Percentiles rank a stretch among this genome's conserved stretches.
Evolutionary conservation across 2,888 invertebrate species (phyloP).

Genomic region (Eledona agricola): DNA sequence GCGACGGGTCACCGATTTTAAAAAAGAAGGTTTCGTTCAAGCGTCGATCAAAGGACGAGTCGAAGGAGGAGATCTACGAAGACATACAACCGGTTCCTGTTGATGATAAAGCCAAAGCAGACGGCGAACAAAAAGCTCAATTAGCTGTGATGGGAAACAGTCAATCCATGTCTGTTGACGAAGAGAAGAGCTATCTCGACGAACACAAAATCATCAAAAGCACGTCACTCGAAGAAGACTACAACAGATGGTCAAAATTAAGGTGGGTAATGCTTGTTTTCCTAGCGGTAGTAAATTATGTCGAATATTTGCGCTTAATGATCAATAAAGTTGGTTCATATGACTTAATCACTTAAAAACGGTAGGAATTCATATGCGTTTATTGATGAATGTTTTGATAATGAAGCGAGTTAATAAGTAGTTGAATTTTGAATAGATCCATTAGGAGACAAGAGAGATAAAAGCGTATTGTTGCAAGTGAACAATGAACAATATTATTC

Average conservation of each 20-base stretch:
- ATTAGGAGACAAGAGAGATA: too few species aligned
- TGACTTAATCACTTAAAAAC: too few species aligned
- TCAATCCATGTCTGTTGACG: slow-evolving; percentile 55
- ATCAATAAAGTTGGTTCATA: neutral
- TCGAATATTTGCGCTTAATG: slow-evolving; percentile 3
- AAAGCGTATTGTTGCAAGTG: too few species aligned
- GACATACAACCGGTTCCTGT: slow-evolving; percentile 43
- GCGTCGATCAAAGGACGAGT: slow-evolving; percentile 50
- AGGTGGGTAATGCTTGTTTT: slow-evolving; percentile 52
- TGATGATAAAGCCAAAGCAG: slow-evolving; percentile 30
- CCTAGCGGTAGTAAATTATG: slow-evolving; percentile 2
- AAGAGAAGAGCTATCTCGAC: slow-evolving; percentile 54
- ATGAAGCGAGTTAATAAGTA: too few species aligned
- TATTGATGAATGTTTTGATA: too few species aligned
- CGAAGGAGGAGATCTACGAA: slow-evolving; percentile 50
- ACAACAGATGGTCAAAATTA: slow-evolving; percentile 61
- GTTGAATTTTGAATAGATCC: too few species aligned
- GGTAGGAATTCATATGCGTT: too few species aligned
- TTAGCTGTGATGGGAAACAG: slow-evolving; percentile 39
- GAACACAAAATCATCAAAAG: slow-evolving; percentile 53
- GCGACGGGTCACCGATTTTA: slow-evolving; percentile 48
- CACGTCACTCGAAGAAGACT: slow-evolving; percentile 57
- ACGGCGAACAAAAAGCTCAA: slow-evolving; percentile 38
- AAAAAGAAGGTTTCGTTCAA: slow-evolving; percentile 62
- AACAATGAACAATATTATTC: too few species aligned